Percentiles rank a stretch among this genome's conserved stretches.
Conservation (phyloP, 2,888 invertebrate species). For the Drosophila kokeensis region DNA sequence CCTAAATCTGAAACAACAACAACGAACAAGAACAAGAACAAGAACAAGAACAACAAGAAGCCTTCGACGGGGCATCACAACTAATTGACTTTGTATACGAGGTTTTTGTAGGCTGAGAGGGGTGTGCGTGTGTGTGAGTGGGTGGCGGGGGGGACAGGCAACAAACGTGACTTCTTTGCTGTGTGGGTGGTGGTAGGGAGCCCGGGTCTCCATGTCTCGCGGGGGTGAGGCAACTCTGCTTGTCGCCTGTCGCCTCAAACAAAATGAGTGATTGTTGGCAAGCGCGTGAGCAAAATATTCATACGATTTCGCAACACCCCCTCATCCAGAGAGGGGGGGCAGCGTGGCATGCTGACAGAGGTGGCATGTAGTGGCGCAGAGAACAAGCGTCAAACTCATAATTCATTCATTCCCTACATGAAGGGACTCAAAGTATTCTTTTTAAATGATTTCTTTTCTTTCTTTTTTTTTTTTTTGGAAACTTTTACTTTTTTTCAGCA, state of each 20-base stretch:
- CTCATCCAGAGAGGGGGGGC: neutral
- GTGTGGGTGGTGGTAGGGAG: constrained; percentile 4
- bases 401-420: constrained; percentile 53
- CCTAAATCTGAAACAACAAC: constrained; percentile 64
- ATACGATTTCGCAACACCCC: constrained; percentile 57
- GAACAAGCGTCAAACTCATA: constrained; percentile 36
- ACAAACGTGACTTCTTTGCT: constrained; percentile 69
- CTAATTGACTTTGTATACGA: constrained; percentile 72
- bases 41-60: constrained; percentile 31
- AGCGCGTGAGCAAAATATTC: constrained; percentile 75
- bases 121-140: neutral
- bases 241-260: constrained; percentile 47
- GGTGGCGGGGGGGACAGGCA: neutral
- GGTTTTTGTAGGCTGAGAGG: constrained; percentile 13
- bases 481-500: constrained; percentile 28
- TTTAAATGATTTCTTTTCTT: neutral
- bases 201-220: constrained; percentile 6
- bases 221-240: constrained; percentile 15
- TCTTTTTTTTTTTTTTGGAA: neutral
- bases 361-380: neutral
- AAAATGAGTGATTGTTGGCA: constrained; percentile 77
- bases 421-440: neutral
- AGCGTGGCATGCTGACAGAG: neutral
- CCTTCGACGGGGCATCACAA: constrained; percentile 66
- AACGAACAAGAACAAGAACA: neutral